Evolutionary conservation across 2,888 invertebrate genomes (phyloP), one percentile per base, ranked within the genome.

Genomic region (Pammene fasciana): DNA sequence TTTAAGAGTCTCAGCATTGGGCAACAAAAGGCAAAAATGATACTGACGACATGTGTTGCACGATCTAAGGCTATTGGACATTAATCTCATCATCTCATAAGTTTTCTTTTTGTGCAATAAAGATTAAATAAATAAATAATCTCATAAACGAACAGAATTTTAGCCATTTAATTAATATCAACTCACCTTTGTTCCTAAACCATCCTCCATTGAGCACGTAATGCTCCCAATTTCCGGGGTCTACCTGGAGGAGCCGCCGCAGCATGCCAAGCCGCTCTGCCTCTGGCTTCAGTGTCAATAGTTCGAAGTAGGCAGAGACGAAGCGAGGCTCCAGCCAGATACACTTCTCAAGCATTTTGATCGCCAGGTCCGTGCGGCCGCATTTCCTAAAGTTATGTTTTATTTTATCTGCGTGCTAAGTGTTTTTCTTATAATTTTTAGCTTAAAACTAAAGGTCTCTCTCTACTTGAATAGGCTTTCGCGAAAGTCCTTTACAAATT

Each of bases 161-260:
- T n/a, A n/a, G n/a, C n/a, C n/a, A 9, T 7, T 9, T 9, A 38
- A 9, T 36, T 36, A 36, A 6, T 7, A 36, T 43, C 5, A 13
- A 73, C 79, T 85, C 81, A 95, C 96, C 94, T 88, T 94, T 95
- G 77, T 93, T 94, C 72, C 94, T 92, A 48, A 96, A 91, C 95
- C 96, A 96, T 74, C 95, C 94, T 36, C 95, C 96, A 78, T 95
- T 96, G 73, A 95, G 92, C n/a, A 95, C 93, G 57, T 94, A 94
- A 82, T 96, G 94, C 80, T 96, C 95, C 78, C 96, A 95, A 79
- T 95, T 95, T 67, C 87, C 88, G 0, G 95, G 95, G 76, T 96
- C 95, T 62, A 96, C 82, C n/a, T 93, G 87, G 14, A 95, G 92
- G 26, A 96, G 94, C 78, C 93, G 94, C 70, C 87, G 90, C 71